Evolutionary conservation across 2,113 vertebrate genomes (phyloP), one percentile per base, ranked within the genome.

Genomic region (Rhinopomastus cyanomelas): DNA sequence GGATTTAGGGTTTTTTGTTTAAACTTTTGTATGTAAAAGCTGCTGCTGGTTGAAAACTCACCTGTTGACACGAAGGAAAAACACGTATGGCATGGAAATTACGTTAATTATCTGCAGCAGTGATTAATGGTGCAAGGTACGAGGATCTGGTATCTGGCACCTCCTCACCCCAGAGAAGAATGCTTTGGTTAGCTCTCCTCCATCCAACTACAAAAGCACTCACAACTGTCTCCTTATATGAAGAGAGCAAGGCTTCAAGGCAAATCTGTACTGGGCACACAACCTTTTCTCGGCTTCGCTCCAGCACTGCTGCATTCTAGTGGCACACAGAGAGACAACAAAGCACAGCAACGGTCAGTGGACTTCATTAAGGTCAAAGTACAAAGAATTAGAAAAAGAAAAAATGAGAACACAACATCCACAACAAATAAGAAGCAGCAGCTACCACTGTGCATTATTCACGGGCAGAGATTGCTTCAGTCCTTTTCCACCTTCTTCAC

Each of bases 341-440:
- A 77, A 74, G 67, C 7, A 69, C 32, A 72, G 32, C 5, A 60
- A 25, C 1, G 1, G 0, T 0, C 5, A 69, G 34, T 3, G 5
- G 52, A 73, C 68, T 86, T 74, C 48, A 29, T 11, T 34, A 64
- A 29, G 60, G 27, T 26, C 25, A 2, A 85, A 83, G 46, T 46
- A 56, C 55, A 75, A 67, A 16, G 4, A 64, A 57, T 16, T 26
- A 5, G 14, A 48, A 56, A 46, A 62, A 44, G 8, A 12, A 59
- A n/a, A 53, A 68, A 30, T 11, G 30, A 72, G 42, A 48, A 2
- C 5, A 23, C 16, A 68, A 37, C 1, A 4, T 34, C 15, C 5
- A 19, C 1, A 2, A 32, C 2, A 34, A 26, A 44, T 34, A 34
- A 78, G 61, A 37, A 71, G 27, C 6, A 52, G 22, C 13, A 88